Percentiles rank a stretch among this genome's conserved stretches.
Conservation (phyloP, 2,113 vertebrate species). For the Piliocolobus tephrosceles region DNA sequence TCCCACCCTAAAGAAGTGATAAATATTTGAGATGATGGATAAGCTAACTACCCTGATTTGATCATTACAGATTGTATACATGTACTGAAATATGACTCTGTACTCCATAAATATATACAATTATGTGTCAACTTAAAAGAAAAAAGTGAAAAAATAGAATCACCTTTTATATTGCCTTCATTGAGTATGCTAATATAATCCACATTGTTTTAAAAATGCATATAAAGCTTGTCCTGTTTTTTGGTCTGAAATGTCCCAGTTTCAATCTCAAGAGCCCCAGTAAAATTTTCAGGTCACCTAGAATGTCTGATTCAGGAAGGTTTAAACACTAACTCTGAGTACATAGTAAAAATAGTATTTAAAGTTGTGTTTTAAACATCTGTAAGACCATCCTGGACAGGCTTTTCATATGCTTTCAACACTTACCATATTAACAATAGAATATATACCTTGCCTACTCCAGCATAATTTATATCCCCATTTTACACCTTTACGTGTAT, state of each 20-base stretch:
- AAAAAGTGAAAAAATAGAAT: background rate
- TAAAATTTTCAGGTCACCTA: constrained; percentile 73
- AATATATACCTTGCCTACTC: background rate
- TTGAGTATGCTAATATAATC: constrained; percentile 28
- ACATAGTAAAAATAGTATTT: constrained; percentile 38
- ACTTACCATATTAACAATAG: background rate
- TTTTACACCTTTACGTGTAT: constrained; percentile 33
- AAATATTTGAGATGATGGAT: background rate
- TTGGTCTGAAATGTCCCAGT: constrained; percentile 65
- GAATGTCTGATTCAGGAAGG: constrained; percentile 61
- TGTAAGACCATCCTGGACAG: background rate
- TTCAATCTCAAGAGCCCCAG: constrained; percentile 58
- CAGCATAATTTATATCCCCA: background rate
- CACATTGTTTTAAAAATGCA: constrained; percentile 55
- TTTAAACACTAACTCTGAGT: constrained; percentile 41
- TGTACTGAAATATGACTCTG: background rate
- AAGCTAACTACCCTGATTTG: background rate
- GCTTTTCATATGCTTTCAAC: constrained; percentile 27
- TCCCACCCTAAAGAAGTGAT: background rate
- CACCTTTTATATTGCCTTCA: constrained; percentile 31
- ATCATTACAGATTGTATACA: background rate
- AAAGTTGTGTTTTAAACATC: constrained; percentile 49
- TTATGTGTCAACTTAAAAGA: background rate
- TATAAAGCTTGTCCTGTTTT: constrained; percentile 66
- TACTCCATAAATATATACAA: background rate